These are phyloP conservation scores for Iselma pallidipennis DNA, from an alignment of 2,888 invertebrate species.

Conservation along the genomic window DNA sequence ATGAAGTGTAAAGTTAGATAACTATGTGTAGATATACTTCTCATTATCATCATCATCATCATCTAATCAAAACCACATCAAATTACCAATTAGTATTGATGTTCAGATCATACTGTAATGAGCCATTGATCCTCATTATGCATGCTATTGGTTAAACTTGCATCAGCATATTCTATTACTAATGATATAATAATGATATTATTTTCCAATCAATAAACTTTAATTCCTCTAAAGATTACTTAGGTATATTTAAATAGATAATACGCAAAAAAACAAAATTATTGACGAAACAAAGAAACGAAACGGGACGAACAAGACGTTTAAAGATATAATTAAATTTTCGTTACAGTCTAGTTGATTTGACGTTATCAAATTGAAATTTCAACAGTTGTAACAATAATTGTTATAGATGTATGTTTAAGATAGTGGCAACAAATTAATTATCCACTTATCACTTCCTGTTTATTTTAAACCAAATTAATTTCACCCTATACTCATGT, in stretches of 20 bases:
- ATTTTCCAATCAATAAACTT: background rate
- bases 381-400: conserved; percentile 1
- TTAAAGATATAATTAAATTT: background rate
- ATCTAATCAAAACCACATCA: conserved; percentile 51
- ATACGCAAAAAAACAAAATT: too few species aligned
- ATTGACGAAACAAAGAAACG: too few species aligned
- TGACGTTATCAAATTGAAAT: background rate
- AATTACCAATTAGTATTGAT: conserved; percentile 56
- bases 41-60: conserved; percentile 22
- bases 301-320: too few species aligned
- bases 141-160: conserved; percentile 34
- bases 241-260: too few species aligned
- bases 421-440: conserved; percentile 36
- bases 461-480: conserved; percentile 41
- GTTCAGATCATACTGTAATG: conserved; percentile 51
- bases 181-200: conserved; percentile 22
- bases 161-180: conserved; percentile 24
- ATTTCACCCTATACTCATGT: conserved; percentile 22
- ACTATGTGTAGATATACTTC: conserved; percentile 1
- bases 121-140: conserved; percentile 53
- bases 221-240: background rate
- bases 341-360: background rate
- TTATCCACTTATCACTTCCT: conserved; percentile 45
- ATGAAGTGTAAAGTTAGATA: conserved; percentile 26
- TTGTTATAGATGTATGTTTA: conserved; percentile 12